Evolutionary conservation across 1,140 invertebrate genomes (phyloP).

Genomic region (Adelges cooleyi): DNA sequence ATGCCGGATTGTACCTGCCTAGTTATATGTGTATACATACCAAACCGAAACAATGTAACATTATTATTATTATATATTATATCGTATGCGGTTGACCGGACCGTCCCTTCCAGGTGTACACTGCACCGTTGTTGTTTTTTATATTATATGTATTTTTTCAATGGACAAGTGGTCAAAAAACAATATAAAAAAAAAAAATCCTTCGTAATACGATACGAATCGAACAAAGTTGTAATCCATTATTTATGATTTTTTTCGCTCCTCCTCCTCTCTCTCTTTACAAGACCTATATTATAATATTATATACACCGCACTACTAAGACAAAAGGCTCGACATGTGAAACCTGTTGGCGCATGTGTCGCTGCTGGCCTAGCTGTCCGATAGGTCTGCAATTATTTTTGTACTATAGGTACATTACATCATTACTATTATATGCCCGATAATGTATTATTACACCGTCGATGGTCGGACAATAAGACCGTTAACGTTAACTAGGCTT

Average conservation of each 20-base stretch:
- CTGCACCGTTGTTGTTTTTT: slow-evolving; percentile 9
- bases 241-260: slow-evolving; percentile 26
- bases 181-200: background rate
- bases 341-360: slow-evolving; percentile 23
- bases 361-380: background rate
- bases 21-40: background rate
- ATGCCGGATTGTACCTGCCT: too few species aligned
- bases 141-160: too few species aligned
- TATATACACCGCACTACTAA: background rate
- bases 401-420: too few species aligned
- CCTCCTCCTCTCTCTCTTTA: too few species aligned
- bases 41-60: slow-evolving; percentile 23
- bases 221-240: slow-evolving; percentile 12
- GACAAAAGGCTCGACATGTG: slow-evolving; percentile 25
- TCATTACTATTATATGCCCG: too few species aligned
- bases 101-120: slow-evolving; percentile 17
- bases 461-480: too few species aligned
- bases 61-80: slow-evolving; percentile 7
- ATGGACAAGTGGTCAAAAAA: slow-evolving; percentile 8
- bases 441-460: too few species aligned
- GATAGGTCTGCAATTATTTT: background rate
- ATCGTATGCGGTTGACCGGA: background rate
- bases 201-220: slow-evolving; percentile 18
- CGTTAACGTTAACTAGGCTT: too few species aligned
- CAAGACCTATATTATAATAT: background rate